Evolutionary conservation across 2,888 invertebrate species (phyloP).

Genomic region (Cistogaster globosa): DNA sequence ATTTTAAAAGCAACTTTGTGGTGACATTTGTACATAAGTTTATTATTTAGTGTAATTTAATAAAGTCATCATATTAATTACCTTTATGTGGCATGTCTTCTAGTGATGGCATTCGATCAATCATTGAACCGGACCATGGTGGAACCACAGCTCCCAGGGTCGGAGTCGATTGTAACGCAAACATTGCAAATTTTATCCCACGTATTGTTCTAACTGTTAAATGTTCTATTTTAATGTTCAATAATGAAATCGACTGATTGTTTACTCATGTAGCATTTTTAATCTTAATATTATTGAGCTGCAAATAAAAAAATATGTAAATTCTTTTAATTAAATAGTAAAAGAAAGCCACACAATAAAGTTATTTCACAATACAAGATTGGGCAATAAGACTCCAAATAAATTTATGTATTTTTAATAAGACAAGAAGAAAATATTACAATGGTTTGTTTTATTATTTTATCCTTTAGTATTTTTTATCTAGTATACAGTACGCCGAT

Average conservation of each 20-base stretch:
- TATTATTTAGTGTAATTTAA: too few relatives aligned
- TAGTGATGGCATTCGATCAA: conserved; percentile 87
- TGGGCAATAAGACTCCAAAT: too few relatives aligned
- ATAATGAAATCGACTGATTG: not conserved
- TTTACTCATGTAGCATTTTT: not conserved
- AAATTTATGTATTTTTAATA: too few relatives aligned
- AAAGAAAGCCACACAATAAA: too few relatives aligned
- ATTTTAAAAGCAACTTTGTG: too few relatives aligned
- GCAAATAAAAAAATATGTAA: conserved; percentile 21
- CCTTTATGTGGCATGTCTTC: conserved; percentile 94
- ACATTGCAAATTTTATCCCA: conserved; percentile 75
- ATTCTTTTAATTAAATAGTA: too few relatives aligned
- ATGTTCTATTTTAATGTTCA: not conserved
- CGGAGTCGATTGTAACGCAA: conserved; percentile 91
- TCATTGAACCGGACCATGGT: conserved; percentile 92
- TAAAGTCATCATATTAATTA: conserved; percentile 82
- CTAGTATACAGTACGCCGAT: too few relatives aligned
- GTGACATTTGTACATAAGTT: too few relatives aligned
- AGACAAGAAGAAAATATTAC: too few relatives aligned
- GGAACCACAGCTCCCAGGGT: conserved; percentile 90
- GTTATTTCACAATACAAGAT: too few relatives aligned
- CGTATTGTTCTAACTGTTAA: not conserved
- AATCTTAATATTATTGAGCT: conserved; percentile 3
- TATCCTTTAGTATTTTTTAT: too few relatives aligned
- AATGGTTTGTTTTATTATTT: too few relatives aligned